These are phyloP conservation scores for Calameuta filiformis DNA, from an alignment of 2,888 invertebrate genomes.

Conservation along the genomic window DNA sequence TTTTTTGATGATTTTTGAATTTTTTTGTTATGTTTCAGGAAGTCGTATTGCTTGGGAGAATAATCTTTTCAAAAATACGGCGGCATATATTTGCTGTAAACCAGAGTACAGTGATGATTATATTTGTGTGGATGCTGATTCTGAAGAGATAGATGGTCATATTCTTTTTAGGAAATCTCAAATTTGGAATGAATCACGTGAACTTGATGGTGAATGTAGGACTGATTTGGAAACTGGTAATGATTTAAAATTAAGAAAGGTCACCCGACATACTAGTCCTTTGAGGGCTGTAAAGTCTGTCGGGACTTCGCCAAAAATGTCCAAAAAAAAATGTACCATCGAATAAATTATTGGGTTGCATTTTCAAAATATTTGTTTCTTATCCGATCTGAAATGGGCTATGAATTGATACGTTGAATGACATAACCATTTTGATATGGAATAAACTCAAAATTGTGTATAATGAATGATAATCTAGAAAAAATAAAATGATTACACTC, in stretches of 20 bases:
- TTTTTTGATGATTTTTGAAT: not conserved
- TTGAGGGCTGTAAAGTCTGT: not conserved
- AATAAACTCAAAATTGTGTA: not conserved
- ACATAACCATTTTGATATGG: not conserved
- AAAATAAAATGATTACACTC: not conserved
- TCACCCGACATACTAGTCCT: not conserved
- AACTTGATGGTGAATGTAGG: not conserved
- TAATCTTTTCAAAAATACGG: not conserved
- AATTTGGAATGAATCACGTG: not conserved
- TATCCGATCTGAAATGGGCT: not conserved
- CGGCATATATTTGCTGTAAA: not conserved
- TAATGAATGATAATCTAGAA: not conserved
- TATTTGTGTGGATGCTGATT: not conserved
- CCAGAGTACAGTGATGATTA: not conserved
- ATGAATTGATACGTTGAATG: not conserved
- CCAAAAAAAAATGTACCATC: not conserved
- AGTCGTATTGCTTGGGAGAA: not conserved
- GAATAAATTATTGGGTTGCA: not conserved
- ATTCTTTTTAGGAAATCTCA: not conserved
- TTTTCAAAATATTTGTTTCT: not conserved
- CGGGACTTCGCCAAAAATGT: not conserved
- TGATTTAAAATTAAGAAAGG: not conserved
- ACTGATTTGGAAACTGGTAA: not conserved
- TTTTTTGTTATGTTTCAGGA: not conserved
- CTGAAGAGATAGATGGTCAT: not conserved